phyloP scores from a whole-genome alignment of 1,140 invertebrate species.

The Aphaenogaster floridana region DNA sequence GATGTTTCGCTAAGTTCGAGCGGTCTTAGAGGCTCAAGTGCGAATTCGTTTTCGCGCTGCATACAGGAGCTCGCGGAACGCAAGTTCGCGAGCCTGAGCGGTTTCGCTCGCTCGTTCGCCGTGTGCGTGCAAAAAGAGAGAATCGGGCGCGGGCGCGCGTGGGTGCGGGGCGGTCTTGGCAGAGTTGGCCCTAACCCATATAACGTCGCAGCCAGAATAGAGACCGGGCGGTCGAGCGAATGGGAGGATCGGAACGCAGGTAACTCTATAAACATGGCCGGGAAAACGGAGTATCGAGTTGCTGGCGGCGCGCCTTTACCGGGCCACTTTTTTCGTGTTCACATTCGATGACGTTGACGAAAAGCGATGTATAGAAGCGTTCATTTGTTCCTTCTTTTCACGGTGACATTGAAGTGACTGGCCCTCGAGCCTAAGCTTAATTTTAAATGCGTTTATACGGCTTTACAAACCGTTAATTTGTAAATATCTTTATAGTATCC shows the following conservation, averaged over 20 bases:
- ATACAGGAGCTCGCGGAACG: background rate
- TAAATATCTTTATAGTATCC: background rate
- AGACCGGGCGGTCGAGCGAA: slow-evolving; percentile 69
- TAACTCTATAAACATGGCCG: slow-evolving; percentile 51
- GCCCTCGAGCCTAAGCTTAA: background rate
- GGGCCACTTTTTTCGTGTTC: slow-evolving; percentile 6
- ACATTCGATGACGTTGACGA: background rate
- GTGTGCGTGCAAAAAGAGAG: slow-evolving; percentile 52
- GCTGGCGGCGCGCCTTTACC: slow-evolving; percentile 35
- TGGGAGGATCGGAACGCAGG: slow-evolving; percentile 57
- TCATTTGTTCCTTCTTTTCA: background rate
- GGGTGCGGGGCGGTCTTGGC: slow-evolving; percentile 75
- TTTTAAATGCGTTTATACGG: background rate
- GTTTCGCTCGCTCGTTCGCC: slow-evolving; percentile 35
- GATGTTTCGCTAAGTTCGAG: slow-evolving; percentile 10
- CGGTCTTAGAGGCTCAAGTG: slow-evolving; percentile 20
- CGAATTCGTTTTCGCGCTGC: slow-evolving; percentile 1
- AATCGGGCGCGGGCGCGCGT: slow-evolving; percentile 68
- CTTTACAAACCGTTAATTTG: slow-evolving; percentile 5
- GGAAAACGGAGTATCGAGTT: slow-evolving; percentile 52
- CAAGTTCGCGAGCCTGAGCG: slow-evolving; percentile 3
- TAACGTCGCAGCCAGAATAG: slow-evolving; percentile 78
- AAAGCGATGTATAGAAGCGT: background rate
- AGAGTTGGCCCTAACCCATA: slow-evolving; percentile 82
- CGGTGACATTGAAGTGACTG: background rate